These are phyloP conservation scores for Nebria ingens DNA, from an alignment of 1,140 invertebrate genomes.

Conservation along the genomic window DNA sequence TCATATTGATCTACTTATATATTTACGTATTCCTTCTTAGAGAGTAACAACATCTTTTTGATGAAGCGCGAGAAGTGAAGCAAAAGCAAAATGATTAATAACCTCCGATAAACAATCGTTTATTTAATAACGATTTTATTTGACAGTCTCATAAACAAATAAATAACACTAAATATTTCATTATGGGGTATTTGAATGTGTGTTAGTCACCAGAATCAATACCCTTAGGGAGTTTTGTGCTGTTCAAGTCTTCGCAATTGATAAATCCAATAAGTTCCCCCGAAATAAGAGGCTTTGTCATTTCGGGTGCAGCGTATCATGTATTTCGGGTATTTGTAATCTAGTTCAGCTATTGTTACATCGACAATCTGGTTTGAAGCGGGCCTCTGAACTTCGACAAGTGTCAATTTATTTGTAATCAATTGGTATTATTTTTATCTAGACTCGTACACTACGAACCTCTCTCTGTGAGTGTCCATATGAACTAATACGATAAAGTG, in stretches of 20 bases:
- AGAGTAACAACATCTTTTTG: too few species aligned
- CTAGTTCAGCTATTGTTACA: neutral
- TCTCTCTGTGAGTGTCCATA: too few species aligned
- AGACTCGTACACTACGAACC: neutral
- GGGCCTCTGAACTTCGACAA: neutral
- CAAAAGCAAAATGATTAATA: too few species aligned
- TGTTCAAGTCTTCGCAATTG: neutral
- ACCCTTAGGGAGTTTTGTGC: neutral
- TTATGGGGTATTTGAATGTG: neutral
- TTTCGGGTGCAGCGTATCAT: neutral
- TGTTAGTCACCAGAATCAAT: neutral
- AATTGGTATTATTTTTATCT: constrained; percentile 7
- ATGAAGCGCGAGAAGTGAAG: too few species aligned
- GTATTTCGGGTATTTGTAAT: constrained; percentile 2
- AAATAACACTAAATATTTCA: constrained; percentile 2
- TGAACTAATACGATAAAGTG: too few species aligned
- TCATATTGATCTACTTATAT: too few species aligned
- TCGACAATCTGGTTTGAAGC: neutral
- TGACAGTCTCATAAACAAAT: neutral
- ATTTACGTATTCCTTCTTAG: too few species aligned
- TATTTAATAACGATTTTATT: neutral
- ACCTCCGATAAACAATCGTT: too few species aligned
- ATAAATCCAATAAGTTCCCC: constrained; percentile 6
- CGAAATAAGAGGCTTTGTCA: constrained; percentile 7
- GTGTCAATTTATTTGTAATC: constrained; percentile 8